A percentile compares a stretch with the other conserved stretches of the same genome.
These are phyloP conservation scores for Cinclus mexicanus DNA, from an alignment of 2,113 vertebrate genomes.

Conservation along the genomic window DNA sequence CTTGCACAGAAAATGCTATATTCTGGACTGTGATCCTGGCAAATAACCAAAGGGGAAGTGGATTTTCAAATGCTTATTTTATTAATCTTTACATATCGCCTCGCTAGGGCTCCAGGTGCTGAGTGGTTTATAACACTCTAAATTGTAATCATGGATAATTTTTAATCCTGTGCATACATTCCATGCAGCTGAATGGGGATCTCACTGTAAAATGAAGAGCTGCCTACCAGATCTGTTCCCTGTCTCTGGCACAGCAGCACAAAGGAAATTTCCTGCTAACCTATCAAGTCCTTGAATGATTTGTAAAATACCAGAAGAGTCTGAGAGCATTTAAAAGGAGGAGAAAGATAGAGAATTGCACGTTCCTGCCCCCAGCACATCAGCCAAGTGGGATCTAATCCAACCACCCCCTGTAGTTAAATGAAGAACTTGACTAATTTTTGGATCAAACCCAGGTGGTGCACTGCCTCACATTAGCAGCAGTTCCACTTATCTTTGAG, in stretches of 20 bases:
- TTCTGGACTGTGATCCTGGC: constrained; percentile 56
- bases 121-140: constrained; percentile 67
- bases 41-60: constrained; percentile 63
- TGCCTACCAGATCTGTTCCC: constrained; percentile 7
- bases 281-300: constrained; percentile 41
- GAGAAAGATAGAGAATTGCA: constrained; percentile 41
- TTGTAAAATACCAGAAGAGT: constrained; percentile 34
- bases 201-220: constrained; percentile 22
- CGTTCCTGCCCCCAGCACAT: constrained; percentile 38
- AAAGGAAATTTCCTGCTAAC: constrained; percentile 56
- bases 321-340: constrained; percentile 45
- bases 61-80: constrained; percentile 69
- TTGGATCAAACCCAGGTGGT: constrained; percentile 61
- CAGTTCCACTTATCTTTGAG: constrained; percentile 28
- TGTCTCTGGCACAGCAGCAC: constrained; percentile 23
- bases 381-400: constrained; percentile 60
- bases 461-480: constrained; percentile 18
- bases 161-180: constrained; percentile 59
- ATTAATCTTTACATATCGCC: constrained; percentile 61
- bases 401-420: constrained; percentile 59
- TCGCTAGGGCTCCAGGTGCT: constrained; percentile 42
- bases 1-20: constrained; percentile 14
- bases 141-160: constrained; percentile 65
- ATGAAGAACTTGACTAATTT: constrained; percentile 63
- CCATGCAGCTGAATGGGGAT: constrained; percentile 24